Percentiles rank a stretch among this genome's conserved stretches.
Evolutionary conservation across 2,888 invertebrate genomes (phyloP).

Genomic region (Pollenia angustigena): DNA sequence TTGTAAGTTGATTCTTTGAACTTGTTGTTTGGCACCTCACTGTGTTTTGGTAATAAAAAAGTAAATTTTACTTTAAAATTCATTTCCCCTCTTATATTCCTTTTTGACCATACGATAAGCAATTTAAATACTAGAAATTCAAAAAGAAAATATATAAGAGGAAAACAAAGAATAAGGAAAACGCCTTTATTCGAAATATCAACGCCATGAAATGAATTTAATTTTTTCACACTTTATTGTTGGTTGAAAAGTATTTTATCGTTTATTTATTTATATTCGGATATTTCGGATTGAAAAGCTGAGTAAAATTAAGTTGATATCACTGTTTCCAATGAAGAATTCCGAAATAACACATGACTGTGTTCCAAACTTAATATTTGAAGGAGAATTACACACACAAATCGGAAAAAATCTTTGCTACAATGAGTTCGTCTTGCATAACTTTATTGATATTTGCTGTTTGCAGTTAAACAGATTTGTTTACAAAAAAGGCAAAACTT

Average conservation of each 20-base stretch:
- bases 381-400: too few relatives aligned
- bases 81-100: not conserved
- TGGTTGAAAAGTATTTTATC: conserved; percentile 19
- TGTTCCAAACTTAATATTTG: too few relatives aligned
- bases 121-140: conserved; percentile 10
- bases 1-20: conserved; percentile 9
- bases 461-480: too few relatives aligned
- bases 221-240: conserved; percentile 59
- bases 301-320: too few relatives aligned
- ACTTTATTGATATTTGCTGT: too few relatives aligned
- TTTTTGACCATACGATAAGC: not conserved
- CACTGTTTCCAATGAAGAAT: too few relatives aligned
- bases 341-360: too few relatives aligned
- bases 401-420: too few relatives aligned
- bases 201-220: conserved; percentile 44
- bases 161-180: not conserved
- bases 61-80: conserved; percentile 52
- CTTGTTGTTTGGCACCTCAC: conserved; percentile 47
- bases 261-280: not conserved
- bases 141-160: not conserved
- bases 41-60: conserved; percentile 58
- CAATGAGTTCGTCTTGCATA: too few relatives aligned
- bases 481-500: too few relatives aligned
- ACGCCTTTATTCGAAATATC: conserved; percentile 41
- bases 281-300: too few relatives aligned